Percentiles rank a stretch among this genome's conserved stretches.
phyloP scores from a whole-genome alignment of 2,113 vertebrate genomes.

The Centropus unirufus region DNA sequence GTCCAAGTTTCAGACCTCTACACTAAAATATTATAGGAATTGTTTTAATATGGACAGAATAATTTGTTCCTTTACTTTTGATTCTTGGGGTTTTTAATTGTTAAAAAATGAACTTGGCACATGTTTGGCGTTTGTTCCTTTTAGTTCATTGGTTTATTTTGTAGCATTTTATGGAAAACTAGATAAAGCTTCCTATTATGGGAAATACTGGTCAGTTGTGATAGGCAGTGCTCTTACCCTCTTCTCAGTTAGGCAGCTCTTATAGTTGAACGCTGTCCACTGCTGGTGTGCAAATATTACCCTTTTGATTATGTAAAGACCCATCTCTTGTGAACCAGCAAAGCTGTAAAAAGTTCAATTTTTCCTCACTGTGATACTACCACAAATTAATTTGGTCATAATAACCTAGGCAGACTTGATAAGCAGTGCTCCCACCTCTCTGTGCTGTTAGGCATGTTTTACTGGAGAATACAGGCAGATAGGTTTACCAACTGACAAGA shows the following conservation, averaged over 20 bases:
- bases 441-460: background rate
- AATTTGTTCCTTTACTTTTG: background rate
- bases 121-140: background rate
- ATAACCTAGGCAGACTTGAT: background rate
- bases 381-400: background rate
- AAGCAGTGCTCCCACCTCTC: background rate
- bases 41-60: background rate
- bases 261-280: background rate
- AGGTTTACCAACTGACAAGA: background rate
- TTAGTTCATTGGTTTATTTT: background rate
- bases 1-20: background rate
- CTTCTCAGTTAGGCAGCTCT: background rate
- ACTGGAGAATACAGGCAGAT: background rate
- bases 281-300: background rate
- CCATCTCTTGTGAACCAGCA: background rate
- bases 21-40: background rate
- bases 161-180: background rate
- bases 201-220: background rate
- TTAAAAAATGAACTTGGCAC: background rate
- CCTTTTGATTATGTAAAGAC: background rate
- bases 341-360: background rate
- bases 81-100: background rate
- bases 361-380: background rate
- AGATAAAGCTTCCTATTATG: background rate
- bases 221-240: fast-evolving